phyloP scores from a whole-genome alignment of 2,797 vertebrate species.

The Kryptolebias ocellatus region DNA sequence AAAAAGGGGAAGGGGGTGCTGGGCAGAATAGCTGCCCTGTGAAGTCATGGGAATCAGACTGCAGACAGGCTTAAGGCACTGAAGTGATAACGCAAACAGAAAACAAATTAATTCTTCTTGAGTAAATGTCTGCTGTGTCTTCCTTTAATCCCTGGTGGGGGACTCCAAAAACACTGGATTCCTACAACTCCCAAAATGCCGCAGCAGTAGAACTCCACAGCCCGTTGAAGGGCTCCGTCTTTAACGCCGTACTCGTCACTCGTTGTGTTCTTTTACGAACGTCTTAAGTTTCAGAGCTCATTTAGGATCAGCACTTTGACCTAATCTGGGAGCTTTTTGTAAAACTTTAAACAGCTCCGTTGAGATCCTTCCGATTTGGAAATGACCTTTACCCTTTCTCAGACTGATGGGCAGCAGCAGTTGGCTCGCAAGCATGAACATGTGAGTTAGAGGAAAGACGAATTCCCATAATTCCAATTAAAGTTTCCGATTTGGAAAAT shows the following conservation, averaged over 20 bases:
- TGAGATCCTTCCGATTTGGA: too few relatives aligned
- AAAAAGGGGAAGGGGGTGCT: conserved; percentile 28
- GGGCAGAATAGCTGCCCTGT: conserved; percentile 74
- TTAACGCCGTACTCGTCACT: neutral
- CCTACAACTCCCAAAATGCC: neutral
- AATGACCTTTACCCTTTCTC: too few relatives aligned
- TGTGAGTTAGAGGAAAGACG: too few relatives aligned
- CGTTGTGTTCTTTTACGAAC: neutral
- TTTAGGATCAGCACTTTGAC: too few relatives aligned
- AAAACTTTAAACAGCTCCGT: too few relatives aligned
- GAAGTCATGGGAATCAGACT: conserved; percentile 81
- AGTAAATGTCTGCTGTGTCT: neutral
- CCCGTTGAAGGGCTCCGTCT: neutral
- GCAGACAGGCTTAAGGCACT: conserved; percentile 21
- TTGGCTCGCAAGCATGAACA: too few relatives aligned
- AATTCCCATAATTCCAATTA: too few relatives aligned
- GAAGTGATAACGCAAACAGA: conserved; percentile 16
- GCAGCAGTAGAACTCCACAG: neutral
- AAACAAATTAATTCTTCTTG: neutral
- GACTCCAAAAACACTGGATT: neutral
- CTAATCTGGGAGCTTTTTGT: too few relatives aligned
- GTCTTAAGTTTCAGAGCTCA: too few relatives aligned
- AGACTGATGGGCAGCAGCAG: too few relatives aligned
- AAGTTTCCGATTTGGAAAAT: too few relatives aligned
- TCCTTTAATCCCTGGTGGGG: neutral